Evolutionary conservation across 1,140 invertebrate species (phyloP).

Genomic region (Drosophila ogumai): DNA sequence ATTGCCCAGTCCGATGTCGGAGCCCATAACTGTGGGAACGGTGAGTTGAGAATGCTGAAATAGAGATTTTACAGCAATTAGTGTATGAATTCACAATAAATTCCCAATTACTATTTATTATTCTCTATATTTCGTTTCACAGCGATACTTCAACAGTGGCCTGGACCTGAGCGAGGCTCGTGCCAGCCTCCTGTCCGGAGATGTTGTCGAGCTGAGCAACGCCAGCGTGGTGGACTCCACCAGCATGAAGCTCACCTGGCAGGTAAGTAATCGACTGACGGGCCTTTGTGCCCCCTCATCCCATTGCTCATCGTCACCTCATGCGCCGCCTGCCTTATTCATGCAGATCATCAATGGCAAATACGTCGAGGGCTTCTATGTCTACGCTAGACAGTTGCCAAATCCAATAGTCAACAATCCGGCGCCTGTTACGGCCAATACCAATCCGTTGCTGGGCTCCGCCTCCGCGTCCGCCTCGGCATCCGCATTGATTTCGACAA

Average conservation of each 20-base stretch:
- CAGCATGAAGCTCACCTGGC: conserved; percentile 93
- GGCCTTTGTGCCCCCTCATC: not conserved
- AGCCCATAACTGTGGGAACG: conserved; percentile 86
- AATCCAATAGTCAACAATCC: conserved; percentile 67
- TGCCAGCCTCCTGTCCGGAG: conserved; percentile 88
- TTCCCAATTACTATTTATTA: not conserved
- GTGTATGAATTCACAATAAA: not conserved
- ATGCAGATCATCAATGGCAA: conserved; percentile 87
- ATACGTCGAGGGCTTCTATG: conserved; percentile 88
- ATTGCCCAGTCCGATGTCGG: conserved; percentile 89
- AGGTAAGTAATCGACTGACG: conserved; percentile 86
- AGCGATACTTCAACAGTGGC: conserved; percentile 86
- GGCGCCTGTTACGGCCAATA: conserved; percentile 48
- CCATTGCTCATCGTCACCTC: conserved; percentile 37
- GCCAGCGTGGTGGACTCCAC: conserved; percentile 93
- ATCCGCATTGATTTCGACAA: conserved; percentile 83
- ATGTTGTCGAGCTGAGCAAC: conserved; percentile 92
- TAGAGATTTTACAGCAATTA: not conserved
- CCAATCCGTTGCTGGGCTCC: conserved; percentile 69
- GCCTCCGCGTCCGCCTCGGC: conserved; percentile 63
- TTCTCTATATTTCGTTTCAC: not conserved
- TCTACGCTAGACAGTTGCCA: conserved; percentile 86
- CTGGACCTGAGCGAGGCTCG: conserved; percentile 87
- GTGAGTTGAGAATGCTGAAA: conserved; percentile 66
- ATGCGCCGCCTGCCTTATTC: conserved; percentile 29